A percentile compares a stretch with the other conserved stretches of the same genome.
These are phyloP conservation scores for Acrossocheilus wenchowensis DNA, from an alignment of 2,797 vertebrate species.

Conservation along the genomic window DNA sequence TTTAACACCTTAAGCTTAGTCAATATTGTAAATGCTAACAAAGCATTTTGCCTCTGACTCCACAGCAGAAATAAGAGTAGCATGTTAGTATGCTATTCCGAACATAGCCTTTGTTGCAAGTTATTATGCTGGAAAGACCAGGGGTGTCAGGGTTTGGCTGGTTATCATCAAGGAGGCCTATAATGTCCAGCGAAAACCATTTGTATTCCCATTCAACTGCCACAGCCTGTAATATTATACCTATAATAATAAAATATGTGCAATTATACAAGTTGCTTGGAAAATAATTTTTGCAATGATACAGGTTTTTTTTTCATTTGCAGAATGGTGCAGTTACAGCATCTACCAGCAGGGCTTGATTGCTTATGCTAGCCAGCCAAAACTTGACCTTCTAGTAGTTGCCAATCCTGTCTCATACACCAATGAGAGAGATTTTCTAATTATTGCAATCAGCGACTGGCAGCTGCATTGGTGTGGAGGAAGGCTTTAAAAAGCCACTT, in stretches of 20 bases:
- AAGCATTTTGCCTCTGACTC: no score
- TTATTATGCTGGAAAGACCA: conserved; percentile 49
- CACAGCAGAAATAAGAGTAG: conserved; percentile 5
- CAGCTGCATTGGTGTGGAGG: conserved; percentile 33
- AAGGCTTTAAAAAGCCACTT: conserved; percentile 37
- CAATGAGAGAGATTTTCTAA: conserved; percentile 37
- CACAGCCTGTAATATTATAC: neutral
- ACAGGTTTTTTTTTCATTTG: neutral
- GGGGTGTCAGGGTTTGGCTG: conserved; percentile 10
- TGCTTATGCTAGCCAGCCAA: neutral
- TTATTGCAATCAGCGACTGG: conserved; percentile 36
- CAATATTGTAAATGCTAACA: neutral
- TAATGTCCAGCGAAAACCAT: conserved; percentile 12
- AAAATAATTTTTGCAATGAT: neutral
- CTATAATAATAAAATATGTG: conserved; percentile 9
- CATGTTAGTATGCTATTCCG: neutral
- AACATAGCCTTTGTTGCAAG: conserved; percentile 5
- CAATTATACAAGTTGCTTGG: neutral
- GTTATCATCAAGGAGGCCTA: neutral
- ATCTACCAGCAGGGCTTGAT: neutral
- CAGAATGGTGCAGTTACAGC: neutral
- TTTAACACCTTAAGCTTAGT: neutral
- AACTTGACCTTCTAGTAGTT: conserved; percentile 34
- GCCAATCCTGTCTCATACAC: conserved; percentile 17
- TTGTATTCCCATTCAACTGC: neutral